A percentile compares a stretch with the other conserved stretches of the same genome.
Conservation (phyloP, 2,888 invertebrate genomes). For the Amiota communis region DNA sequence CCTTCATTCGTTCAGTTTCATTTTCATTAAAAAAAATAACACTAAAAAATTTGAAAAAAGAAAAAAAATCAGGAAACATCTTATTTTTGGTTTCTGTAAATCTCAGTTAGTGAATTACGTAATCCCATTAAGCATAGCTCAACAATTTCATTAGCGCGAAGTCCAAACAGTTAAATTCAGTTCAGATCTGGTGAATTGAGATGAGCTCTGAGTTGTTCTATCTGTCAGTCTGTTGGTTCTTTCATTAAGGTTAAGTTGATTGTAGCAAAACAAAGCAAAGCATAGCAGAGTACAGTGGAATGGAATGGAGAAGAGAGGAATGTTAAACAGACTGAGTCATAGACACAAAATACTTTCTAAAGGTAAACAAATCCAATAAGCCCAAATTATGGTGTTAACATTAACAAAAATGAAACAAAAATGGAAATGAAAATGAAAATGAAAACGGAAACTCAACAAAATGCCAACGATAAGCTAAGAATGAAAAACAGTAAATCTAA, state of each 20-base stretch:
- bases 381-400: slow-evolving; percentile 24
- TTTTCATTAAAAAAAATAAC: neutral
- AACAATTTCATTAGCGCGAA: slow-evolving; percentile 32
- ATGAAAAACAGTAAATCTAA: neutral
- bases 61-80: neutral
- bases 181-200: too few relatives aligned
- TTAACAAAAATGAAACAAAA: slow-evolving; percentile 9
- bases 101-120: slow-evolving; percentile 1
- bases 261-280: neutral
- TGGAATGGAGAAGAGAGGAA: neutral
- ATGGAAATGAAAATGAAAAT: neutral
- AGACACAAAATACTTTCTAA: neutral
- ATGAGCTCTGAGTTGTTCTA: too few relatives aligned
- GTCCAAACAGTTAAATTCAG: neutral
- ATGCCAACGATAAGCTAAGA: neutral
- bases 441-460: neutral
- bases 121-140: slow-evolving; percentile 27
- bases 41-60: neutral
- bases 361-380: slow-evolving; percentile 11
- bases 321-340: too few relatives aligned
- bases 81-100: neutral
- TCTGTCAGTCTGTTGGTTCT: too few relatives aligned
- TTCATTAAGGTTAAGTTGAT: neutral
- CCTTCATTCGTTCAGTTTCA: too few relatives aligned
- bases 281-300: neutral